A percentile compares a stretch with the other conserved stretches of the same genome.
These are phyloP conservation scores for Gastrophysa polygoni DNA, from an alignment of 2,888 invertebrate species.

Conservation along the genomic window DNA sequence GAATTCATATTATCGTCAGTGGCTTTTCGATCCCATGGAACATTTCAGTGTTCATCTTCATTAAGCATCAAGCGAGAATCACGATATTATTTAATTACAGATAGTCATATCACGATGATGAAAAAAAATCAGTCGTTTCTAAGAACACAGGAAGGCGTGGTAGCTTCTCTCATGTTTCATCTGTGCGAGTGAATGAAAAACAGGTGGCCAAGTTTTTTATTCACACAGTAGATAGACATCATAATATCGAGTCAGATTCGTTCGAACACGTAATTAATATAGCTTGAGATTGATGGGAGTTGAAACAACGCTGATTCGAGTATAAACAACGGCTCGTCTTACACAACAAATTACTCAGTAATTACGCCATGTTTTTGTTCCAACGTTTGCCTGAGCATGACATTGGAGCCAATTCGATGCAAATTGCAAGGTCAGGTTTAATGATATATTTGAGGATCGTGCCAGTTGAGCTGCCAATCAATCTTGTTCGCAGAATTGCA, in stretches of 20 bases:
- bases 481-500: conserved; percentile 5
- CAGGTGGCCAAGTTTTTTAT: neutral
- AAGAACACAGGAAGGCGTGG: neutral
- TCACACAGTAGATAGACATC: neutral
- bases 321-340: neutral
- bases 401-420: neutral
- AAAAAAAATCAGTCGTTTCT: neutral
- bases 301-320: neutral
- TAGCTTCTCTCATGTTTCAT: neutral
- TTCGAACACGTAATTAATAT: neutral
- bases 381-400: conserved; percentile 4
- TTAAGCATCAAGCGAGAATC: no score
- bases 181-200: neutral
- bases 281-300: neutral
- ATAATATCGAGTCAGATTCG: neutral
- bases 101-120: neutral
- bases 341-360: conserved; percentile 8
- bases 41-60: no score
- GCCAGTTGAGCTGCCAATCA: conserved; percentile 1
- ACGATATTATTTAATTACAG: no score
- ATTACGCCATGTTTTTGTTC: neutral
- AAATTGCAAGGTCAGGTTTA: conserved; percentile 13
- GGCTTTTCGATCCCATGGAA: no score
- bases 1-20: no score
- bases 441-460: conserved; percentile 1